These are phyloP conservation scores for Encarsia formosa DNA, from an alignment of 2,888 invertebrate species.

Conservation along the genomic window DNA sequence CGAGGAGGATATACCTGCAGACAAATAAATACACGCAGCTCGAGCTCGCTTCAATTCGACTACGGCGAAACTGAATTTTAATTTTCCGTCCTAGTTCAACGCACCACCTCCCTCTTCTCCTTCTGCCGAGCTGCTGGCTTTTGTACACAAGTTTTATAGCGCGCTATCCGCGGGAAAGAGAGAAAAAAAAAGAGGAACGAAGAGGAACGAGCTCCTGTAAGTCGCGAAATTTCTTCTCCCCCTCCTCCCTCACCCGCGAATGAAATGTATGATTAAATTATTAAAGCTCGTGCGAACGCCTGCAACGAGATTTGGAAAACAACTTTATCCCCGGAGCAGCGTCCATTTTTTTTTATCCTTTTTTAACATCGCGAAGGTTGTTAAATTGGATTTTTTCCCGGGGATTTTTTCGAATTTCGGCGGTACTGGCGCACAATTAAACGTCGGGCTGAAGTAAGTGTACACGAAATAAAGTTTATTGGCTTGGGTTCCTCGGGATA, in stretches of 20 bases:
- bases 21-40: constrained; percentile 50
- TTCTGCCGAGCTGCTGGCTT: neutral
- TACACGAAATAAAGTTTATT: too few relatives aligned
- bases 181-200: too few relatives aligned
- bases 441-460: too few relatives aligned
- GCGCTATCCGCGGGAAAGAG: too few relatives aligned
- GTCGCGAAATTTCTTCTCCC: constrained; percentile 21
- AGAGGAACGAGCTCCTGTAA: constrained; percentile 1
- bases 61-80: constrained; percentile 47
- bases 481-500: too few relatives aligned
- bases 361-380: too few relatives aligned
- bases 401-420: too few relatives aligned
- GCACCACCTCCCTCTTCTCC: too few relatives aligned
- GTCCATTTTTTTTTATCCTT: too few relatives aligned
- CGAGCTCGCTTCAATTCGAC: constrained; percentile 27
- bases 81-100: constrained; percentile 42
- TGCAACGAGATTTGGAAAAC: constrained; percentile 14
- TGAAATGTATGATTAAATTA: constrained; percentile 25
- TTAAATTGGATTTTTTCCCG: too few relatives aligned
- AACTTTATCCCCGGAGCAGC: constrained; percentile 13
- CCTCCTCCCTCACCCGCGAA: constrained; percentile 12
- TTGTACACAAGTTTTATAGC: neutral
- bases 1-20: constrained; percentile 28
- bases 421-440: too few relatives aligned
- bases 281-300: constrained; percentile 16